phyloP scores from a whole-genome alignment of 2,888 invertebrate species.

The Eilema griseolum region DNA sequence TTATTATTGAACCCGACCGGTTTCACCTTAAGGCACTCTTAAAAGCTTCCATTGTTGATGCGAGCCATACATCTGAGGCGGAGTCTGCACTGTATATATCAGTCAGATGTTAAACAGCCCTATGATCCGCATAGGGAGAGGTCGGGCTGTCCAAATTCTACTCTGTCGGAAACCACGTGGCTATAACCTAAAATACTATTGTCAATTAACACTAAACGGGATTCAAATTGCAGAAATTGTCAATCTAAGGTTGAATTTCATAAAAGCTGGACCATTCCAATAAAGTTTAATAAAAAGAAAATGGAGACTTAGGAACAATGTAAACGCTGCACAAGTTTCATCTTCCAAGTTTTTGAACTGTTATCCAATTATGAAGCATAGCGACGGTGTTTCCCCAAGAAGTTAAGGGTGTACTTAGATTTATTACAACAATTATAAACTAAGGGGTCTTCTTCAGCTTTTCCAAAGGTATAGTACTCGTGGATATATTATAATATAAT shows the following conservation, averaged over 20 bases:
- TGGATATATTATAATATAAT: not conserved
- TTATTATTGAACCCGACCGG: too few relatives aligned
- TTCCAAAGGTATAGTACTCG: not conserved
- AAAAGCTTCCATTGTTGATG: too few relatives aligned
- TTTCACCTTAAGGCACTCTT: too few relatives aligned
- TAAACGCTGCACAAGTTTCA: not conserved
- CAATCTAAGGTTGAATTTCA: not conserved
- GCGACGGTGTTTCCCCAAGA: not conserved
- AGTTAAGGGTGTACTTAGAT: not conserved
- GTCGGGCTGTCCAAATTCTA: too few relatives aligned
- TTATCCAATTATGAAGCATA: slow-evolving; percentile 1
- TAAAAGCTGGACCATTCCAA: not conserved
- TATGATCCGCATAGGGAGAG: too few relatives aligned
- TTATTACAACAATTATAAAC: not conserved
- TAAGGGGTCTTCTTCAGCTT: not conserved
- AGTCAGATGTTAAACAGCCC: too few relatives aligned
- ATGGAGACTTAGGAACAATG: not conserved
- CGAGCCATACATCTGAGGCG: too few relatives aligned
- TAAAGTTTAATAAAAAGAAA: not conserved
- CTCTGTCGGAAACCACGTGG: too few relatives aligned
- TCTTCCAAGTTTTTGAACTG: slow-evolving; percentile 2
- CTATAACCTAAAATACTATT: not conserved
- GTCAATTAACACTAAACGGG: not conserved
- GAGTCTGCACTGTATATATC: too few relatives aligned
- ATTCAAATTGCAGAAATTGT: not conserved